Evolutionary conservation across 2,888 invertebrate species (phyloP), one percentile per base, ranked within the genome.

Genomic region (Hypercompe scribonia): DNA sequence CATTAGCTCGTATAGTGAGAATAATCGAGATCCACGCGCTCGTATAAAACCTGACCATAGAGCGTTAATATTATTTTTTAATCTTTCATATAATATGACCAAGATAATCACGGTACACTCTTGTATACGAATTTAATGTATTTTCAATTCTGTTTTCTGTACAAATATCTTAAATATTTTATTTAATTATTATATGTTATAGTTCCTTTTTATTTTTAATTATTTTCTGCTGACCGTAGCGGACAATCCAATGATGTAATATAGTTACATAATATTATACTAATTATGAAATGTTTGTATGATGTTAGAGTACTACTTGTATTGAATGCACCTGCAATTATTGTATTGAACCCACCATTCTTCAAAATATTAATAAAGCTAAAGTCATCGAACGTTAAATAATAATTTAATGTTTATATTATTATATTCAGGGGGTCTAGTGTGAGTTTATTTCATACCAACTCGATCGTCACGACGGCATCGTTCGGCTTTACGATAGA

Each of bases 111-210:
- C 76, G 77, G 81, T 79, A 84, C 78, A 77, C 76, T 72, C 70
- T 84, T 72, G 87, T 88, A 88, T 88, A 88, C 87, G 88, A 86
- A 82, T 86, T 85, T 73, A 82, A 78, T 79, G 76, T 66, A 81
- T 72, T 77, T 79, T 81, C 80, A 81, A 77, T 82, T 83, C 61
- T 83, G 46, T 74, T 69, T 79, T 81, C 82, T 88, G 87, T 88
- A 87, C 86, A 88, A 88, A 87, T 81, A 79, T 79, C 72, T 46
- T 81, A 84, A n/a, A 76, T 83, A 75, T 80, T 80, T 80, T 82
- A 86, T 84, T 82, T 86, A 86, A 84, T 83, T 81, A 69, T 76
- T 83, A 73, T 74, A 83, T 84, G 82, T 87, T 81, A 84, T 75
- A 70, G 33, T 75, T 79, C 68, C 70, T 74, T 42, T 71, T 73